Percentiles rank a stretch among this genome's conserved stretches.
Evolutionary conservation across 1,140 invertebrate species (phyloP).

Genomic region (Anastrepha ludens): DNA sequence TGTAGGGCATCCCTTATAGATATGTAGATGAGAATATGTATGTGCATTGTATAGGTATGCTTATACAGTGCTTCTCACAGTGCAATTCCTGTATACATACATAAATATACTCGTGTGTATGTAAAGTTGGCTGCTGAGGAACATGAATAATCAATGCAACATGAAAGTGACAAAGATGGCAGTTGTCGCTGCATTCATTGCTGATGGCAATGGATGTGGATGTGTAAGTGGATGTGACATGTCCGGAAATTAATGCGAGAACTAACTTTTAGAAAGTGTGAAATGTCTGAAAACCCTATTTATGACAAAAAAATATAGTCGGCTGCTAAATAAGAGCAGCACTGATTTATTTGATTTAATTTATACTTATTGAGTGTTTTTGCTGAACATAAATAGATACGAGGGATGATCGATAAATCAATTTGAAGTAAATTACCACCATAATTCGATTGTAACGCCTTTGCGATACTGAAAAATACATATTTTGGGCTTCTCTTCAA

Average conservation of each 20-base stretch:
- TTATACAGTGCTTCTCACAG: background rate
- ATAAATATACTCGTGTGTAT: background rate
- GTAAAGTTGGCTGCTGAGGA: background rate
- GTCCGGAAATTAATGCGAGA: constrained; percentile 31
- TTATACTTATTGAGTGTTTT: too few species aligned
- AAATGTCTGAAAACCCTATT: background rate
- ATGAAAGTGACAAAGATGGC: constrained; percentile 31
- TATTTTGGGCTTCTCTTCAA: too few species aligned
- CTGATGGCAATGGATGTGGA: constrained; percentile 28
- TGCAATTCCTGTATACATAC: background rate
- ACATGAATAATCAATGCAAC: constrained; percentile 19
- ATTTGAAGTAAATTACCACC: too few species aligned
- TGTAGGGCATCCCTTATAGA: background rate
- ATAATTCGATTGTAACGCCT: too few species aligned
- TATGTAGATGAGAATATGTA: background rate
- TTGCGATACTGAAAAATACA: too few species aligned
- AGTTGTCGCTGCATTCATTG: constrained; percentile 42
- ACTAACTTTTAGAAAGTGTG: constrained; percentile 29
- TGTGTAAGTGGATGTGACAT: constrained; percentile 23
- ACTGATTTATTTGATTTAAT: too few species aligned
- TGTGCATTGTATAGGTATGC: too few species aligned
- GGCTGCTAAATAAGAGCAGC: too few species aligned
- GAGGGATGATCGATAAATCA: too few species aligned
- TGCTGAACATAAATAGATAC: too few species aligned
- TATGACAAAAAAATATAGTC: too few species aligned